Conservation (phyloP, 2,888 invertebrate species). For the Calameuta idolon region DNA sequence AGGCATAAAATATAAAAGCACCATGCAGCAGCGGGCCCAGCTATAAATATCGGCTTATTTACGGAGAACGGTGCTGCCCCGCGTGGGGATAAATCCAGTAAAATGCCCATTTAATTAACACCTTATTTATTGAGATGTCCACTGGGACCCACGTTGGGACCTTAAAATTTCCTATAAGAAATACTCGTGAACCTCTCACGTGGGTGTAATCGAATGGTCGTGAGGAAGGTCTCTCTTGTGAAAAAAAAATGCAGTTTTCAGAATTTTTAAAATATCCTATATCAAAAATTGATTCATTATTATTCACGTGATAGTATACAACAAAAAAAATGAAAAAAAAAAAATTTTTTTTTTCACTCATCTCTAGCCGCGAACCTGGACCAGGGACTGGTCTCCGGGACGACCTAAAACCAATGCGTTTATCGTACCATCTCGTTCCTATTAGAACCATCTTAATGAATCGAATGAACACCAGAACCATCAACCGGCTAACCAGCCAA, state of each 20-base stretch:
- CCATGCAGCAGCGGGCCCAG: conserved; percentile 32
- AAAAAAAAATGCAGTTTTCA: neutral
- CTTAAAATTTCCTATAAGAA: neutral
- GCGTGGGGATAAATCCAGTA: conserved; percentile 59
- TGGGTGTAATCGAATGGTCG: neutral
- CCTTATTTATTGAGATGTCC: conserved; percentile 66
- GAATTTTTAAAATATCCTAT: neutral
- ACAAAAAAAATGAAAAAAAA: neutral
- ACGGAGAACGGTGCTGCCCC: conserved; percentile 47
- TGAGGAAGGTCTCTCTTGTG: too few species aligned
- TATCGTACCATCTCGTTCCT: conserved; percentile 34
- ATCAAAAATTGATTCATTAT: neutral
- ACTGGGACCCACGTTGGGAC: conserved; percentile 19
- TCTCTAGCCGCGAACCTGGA: neutral
- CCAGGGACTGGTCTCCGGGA: neutral
- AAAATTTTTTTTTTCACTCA: conserved; percentile 11
- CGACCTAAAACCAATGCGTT: conserved; percentile 12
- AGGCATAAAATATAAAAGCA: conserved; percentile 22
- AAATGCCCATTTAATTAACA: conserved; percentile 66
- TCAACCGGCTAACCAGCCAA: neutral
- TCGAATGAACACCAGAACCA: conserved; percentile 10
- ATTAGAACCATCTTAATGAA: conserved; percentile 28
- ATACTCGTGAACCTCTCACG: neutral
- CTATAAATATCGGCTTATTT: conserved; percentile 64
- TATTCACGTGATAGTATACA: neutral